Base-by-base conservation (phyloP, 1,140 invertebrate genomes). In the Plodia interpunctella region DNA sequence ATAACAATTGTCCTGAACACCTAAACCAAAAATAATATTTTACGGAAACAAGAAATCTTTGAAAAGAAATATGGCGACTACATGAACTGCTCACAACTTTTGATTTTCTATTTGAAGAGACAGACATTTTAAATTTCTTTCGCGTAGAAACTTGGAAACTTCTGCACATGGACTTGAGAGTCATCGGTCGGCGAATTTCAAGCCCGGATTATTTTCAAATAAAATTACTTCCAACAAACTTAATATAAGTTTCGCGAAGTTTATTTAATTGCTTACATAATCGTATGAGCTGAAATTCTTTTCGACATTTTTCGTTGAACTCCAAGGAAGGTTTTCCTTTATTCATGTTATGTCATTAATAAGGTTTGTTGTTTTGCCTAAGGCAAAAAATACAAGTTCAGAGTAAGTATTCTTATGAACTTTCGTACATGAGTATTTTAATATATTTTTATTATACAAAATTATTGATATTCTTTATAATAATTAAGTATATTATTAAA, bases 91-190 rank as follows among this genome's bases (percentile, higher is more conserved):
- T 44, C 38, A 44, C 15, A 44, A 44, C 38, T 44, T 44, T 44
- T 44, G 38, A 44, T 44, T 44, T 44, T 44, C 38, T 44, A 44
- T 44, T 44, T 17, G 13, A 44, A 6, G 15, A 44, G 38, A 44
- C 38, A 44, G 38, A 44, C 38, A 44, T 44, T 17, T 44, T 44
- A 44, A 44, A 44, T 44, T 44, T 44, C 38, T 44, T 44, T 44
- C 38, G 6, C 0, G 38, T 15, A 6, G 38, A 44, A 44, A 44
- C 13, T 44, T 44, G n/a, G 38, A 10, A 44, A 44, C 38, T 44
- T 44, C 32, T 35, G 9, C 38, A 44, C 15, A 17, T 44, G 38
- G n/a, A 44, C 38, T 44, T 44, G 2, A 44, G 38, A 44, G 38
- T n/a, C 38, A 44, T 44, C 38, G 38, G 38, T 15, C 38, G 38